Evolutionary conservation across 2,113 vertebrate genomes (phyloP), one percentile per base, ranked within the genome.

Genomic region (Dicerorhinus sumatrensis): DNA sequence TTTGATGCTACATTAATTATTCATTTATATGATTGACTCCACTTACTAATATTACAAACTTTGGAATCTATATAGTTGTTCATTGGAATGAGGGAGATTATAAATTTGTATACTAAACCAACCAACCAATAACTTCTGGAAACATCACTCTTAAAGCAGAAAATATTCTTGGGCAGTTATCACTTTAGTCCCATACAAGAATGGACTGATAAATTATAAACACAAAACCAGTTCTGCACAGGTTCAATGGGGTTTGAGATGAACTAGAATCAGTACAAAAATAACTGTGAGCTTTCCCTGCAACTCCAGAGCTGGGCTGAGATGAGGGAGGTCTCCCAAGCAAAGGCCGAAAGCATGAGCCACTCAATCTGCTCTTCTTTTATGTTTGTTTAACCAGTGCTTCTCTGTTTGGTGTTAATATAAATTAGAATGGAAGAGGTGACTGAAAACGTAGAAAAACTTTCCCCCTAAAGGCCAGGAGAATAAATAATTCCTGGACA

Each of bases 401-500:
- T 89, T 72, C 48, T 70, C 46, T 89, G 1, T 65, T 36, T 62
- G 16, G n/a, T 60, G 13, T 54, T 82, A 89, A 25, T 69, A 76
- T 33, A 86, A 89, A 60, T 82, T 58, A 65, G 21, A 86, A 58
- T 80, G 36, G 39, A 84, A 85, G 16, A 75, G 16, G 79, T 13
- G 3, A 46, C 89, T 91, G 48, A 81, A 76, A 54, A 23, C 62
- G 36, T 58, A 77, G 18, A 83, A 29, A 73, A 85, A 39, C 4
- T 48, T 84, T 69, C 23, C n/a, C 5, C 31, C n/a, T 93, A 67
- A 54, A 77, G 86, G 18, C 8, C 48, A 94, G 8, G 23, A 77
- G 42, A 93, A 75, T 76, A 72, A 87, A 73, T 76, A 58, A 94
- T 91, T 69, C n/a, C 21, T 75, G 39, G 10, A 91, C 33, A 80